phyloP scores from a whole-genome alignment of 2,888 invertebrate species.

The Strigamia crassipes region DNA sequence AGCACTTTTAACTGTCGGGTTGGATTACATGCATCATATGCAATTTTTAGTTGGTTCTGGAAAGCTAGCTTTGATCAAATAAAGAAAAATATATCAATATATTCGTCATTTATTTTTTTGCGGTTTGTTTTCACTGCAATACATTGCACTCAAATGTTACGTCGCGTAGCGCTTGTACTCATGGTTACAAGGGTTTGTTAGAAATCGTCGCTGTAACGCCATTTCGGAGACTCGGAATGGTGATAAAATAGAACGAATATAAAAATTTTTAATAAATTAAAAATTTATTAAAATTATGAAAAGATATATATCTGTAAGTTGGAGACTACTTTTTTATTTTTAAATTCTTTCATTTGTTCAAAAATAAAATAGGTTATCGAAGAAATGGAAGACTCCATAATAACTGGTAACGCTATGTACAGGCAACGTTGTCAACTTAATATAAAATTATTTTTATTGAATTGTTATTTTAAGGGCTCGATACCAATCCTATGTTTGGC shows the following conservation, averaged over 20 bases:
- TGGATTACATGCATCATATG: neutral
- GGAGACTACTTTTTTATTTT: neutral
- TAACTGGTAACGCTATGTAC: neutral
- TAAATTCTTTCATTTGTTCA: neutral
- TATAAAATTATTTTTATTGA: neutral
- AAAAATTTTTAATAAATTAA: neutral
- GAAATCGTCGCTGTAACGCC: no score
- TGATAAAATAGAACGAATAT: neutral
- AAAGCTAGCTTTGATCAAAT: conserved; percentile 27
- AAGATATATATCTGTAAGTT: neutral
- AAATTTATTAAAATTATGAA: neutral
- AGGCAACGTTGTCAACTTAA: neutral
- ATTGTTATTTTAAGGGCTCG: neutral
- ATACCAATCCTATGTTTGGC: neutral
- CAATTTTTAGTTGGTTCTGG: conserved; percentile 27
- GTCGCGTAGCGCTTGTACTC: no score
- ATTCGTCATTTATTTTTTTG: neutral
- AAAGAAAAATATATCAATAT: neutral
- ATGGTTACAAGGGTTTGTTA: no score
- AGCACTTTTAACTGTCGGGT: neutral
- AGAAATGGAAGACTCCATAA: neutral
- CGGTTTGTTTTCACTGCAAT: neutral
- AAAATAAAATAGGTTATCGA: neutral
- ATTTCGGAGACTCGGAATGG: neutral
- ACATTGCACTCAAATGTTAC: neutral